Conservation (phyloP, 2,888 invertebrate species). For the Notocelia uddmanniana region DNA sequence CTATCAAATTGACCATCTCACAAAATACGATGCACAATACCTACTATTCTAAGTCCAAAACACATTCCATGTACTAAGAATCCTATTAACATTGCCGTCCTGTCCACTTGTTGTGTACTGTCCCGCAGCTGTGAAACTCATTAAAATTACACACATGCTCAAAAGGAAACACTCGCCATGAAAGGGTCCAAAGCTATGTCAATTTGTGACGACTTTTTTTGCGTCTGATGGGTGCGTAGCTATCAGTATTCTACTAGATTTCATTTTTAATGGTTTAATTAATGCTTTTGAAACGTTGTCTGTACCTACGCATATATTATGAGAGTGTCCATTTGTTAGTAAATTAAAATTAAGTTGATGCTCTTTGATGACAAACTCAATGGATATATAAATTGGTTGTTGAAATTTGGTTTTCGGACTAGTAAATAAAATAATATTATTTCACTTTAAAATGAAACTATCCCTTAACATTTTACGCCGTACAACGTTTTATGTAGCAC, state of each 20-base stretch:
- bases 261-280: slow-evolving; percentile 33
- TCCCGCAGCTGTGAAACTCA: slow-evolving; percentile 76
- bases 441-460: background rate
- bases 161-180: slow-evolving; percentile 56
- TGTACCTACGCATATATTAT: background rate
- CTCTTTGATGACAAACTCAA: background rate
- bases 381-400: background rate
- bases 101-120: slow-evolving; percentile 69
- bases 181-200: slow-evolving; percentile 48
- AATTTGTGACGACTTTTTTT: slow-evolving; percentile 55
- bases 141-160: slow-evolving; percentile 80
- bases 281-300: slow-evolving; percentile 2
- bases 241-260: slow-evolving; percentile 21
- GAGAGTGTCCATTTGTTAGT: slow-evolving; percentile 12
- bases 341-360: slow-evolving; percentile 4
- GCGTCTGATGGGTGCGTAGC: slow-evolving; percentile 32
- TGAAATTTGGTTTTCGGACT: background rate
- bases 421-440: background rate
- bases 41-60: background rate
- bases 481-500: background rate
- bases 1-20: background rate
- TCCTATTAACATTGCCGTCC: slow-evolving; percentile 73
- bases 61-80: slow-evolving; percentile 14
- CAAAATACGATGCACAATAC: background rate
- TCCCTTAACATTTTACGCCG: background rate